These are phyloP conservation scores for Cryptoprocta ferox DNA, from an alignment of 2,797 vertebrate species.

Conservation along the genomic window DNA sequence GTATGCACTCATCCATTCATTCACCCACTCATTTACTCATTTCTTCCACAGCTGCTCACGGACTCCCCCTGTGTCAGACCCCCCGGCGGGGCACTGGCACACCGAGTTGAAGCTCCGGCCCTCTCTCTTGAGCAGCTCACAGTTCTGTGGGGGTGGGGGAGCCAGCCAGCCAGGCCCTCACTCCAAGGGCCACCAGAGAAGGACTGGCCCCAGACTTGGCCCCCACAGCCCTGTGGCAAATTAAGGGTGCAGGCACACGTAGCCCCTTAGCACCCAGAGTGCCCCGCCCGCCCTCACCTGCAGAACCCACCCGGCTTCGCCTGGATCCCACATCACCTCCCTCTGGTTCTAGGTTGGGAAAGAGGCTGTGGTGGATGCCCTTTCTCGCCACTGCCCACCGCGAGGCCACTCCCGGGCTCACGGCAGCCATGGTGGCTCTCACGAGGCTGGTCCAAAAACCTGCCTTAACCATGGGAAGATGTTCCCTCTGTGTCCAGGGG, in stretches of 20 bases:
- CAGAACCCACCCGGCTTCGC: not conserved
- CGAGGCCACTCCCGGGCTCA: accelerated
- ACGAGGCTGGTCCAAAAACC: not conserved
- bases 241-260: too few species aligned
- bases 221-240: not conserved
- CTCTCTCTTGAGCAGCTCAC: not conserved
- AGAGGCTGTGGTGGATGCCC: not conserved
- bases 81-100: not conserved
- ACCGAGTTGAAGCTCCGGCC: accelerated
- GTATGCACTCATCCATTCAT: accelerated
- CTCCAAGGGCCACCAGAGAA: not conserved
- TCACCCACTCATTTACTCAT: not conserved
- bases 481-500: not conserved
- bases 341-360: not conserved
- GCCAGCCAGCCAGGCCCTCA: not conserved
- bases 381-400: not conserved
- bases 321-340: accelerated
- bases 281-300: not conserved
- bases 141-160: not conserved
- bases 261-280: not conserved
- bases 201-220: not conserved
- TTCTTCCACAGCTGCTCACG: accelerated
- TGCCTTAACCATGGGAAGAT: not conserved
- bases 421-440: not conserved
- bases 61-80: not conserved